Conservation (phyloP, 2,888 invertebrate genomes). For the Conomelus anceps region DNA sequence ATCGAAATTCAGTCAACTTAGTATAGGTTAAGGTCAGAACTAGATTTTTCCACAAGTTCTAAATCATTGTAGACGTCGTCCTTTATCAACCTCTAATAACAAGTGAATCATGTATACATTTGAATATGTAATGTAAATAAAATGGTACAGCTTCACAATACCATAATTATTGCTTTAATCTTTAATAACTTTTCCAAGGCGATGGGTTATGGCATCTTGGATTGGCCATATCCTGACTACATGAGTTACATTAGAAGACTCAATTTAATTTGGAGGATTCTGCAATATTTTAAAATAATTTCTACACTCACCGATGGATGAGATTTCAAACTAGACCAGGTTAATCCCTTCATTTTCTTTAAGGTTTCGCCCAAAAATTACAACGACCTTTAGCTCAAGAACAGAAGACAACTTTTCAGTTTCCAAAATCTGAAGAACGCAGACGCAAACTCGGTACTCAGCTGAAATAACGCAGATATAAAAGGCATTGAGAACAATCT, state of each 20-base stretch:
- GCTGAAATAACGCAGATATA: neutral
- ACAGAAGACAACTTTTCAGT: neutral
- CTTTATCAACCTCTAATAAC: too few species aligned
- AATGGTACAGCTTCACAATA: too few species aligned
- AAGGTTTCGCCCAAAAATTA: neutral
- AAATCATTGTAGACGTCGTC: too few species aligned
- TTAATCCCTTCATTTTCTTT: neutral
- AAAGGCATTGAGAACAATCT: neutral
- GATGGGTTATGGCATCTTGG: neutral
- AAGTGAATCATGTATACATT: too few species aligned
- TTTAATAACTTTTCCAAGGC: neutral
- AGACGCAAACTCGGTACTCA: neutral
- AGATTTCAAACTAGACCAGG: neutral
- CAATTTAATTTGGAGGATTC: neutral
- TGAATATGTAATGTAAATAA: too few species aligned
- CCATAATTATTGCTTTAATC: too few species aligned
- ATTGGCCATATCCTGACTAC: neutral
- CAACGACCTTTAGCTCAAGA: neutral
- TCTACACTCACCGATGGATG: neutral
- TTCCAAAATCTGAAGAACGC: neutral
- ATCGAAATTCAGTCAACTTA: too few species aligned
- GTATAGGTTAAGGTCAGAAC: too few species aligned
- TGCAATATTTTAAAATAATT: neutral
- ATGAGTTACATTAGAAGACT: neutral
- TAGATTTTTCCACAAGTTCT: too few species aligned